These are phyloP conservation scores for Octodonta nipae DNA, from an alignment of 2,888 invertebrate species.

Conservation along the genomic window DNA sequence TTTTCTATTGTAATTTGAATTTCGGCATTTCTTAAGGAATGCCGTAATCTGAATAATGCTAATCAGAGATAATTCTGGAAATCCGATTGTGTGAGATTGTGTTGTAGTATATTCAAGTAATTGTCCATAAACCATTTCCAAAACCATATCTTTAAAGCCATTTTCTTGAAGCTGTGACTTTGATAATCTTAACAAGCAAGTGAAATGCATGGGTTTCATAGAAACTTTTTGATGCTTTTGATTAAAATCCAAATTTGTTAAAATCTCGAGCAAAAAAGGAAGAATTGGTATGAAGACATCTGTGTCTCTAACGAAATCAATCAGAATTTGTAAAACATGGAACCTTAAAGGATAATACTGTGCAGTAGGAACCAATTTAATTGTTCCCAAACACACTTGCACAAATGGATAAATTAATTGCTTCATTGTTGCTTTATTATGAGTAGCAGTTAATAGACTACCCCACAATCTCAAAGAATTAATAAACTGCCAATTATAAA, in stretches of 20 bases:
- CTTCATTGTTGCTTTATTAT: slow-evolving; percentile 56
- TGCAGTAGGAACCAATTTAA: slow-evolving; percentile 79
- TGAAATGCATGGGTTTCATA: slow-evolving; percentile 81
- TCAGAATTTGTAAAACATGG: slow-evolving; percentile 73
- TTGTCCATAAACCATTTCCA: slow-evolving; percentile 65
- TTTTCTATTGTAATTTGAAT: too few relatives aligned
- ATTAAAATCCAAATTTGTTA: slow-evolving; percentile 70
- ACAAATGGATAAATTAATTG: slow-evolving; percentile 81
- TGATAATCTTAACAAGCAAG: slow-evolving; percentile 71
- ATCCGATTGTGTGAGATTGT: slow-evolving; percentile 63
- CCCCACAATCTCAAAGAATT: slow-evolving; percentile 88
- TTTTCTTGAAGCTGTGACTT: slow-evolving; percentile 76
- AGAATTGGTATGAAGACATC: slow-evolving; percentile 73
- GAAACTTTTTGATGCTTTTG: slow-evolving; percentile 70
- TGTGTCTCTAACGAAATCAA: slow-evolving; percentile 62
- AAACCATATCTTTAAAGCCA: slow-evolving; percentile 74
- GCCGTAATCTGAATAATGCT: too few relatives aligned
- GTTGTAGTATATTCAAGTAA: slow-evolving; percentile 61
- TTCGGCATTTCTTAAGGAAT: too few relatives aligned
- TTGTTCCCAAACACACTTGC: slow-evolving; percentile 76
- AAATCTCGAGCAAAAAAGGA: slow-evolving; percentile 69
- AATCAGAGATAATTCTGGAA: slow-evolving; percentile 74
- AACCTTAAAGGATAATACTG: slow-evolving; percentile 88
- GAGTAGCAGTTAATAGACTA: slow-evolving; percentile 53
- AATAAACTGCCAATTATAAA: slow-evolving; percentile 97